Evolutionary conservation across 2,113 vertebrate species (phyloP).

Genomic region (Mesembrinibis cayennensis): DNA sequence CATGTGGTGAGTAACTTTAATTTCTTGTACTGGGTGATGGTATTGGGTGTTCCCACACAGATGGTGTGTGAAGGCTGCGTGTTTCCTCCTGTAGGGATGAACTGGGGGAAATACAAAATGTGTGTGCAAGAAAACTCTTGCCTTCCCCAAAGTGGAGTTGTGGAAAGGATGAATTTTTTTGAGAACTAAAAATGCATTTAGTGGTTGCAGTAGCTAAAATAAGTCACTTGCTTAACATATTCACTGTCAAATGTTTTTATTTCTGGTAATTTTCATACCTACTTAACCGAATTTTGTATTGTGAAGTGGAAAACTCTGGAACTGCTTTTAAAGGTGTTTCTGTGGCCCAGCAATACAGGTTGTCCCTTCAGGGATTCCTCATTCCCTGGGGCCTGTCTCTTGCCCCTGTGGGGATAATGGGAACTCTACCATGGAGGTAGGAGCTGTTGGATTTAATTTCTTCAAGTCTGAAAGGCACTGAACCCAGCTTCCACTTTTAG

Average conservation of each 20-base stretch:
- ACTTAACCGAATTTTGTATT: neutral
- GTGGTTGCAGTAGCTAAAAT: neutral
- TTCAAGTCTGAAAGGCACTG: neutral
- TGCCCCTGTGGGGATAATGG: rapidly evolving
- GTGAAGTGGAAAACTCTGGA: neutral
- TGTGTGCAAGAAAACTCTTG: neutral
- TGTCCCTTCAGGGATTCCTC: neutral
- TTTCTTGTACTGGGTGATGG: neutral
- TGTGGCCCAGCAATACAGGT: neutral
- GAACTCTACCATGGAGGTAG: neutral
- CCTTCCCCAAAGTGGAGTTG: neutral
- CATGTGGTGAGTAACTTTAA: neutral
- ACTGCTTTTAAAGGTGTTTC: neutral
- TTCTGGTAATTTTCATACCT: neutral
- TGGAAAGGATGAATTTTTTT: neutral
- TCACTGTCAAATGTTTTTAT: neutral
- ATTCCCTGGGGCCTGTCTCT: neutral
- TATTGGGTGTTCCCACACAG: neutral
- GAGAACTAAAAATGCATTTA: neutral
- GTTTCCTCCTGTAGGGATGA: neutral
- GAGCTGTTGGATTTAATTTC: neutral
- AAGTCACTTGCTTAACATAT: neutral
- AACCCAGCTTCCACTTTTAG: neutral
- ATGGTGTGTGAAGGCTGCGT: rapidly evolving
- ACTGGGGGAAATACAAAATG: neutral